Percentiles rank a stretch among this genome's conserved stretches.
These are phyloP conservation scores for Leptarthrus brevirostris DNA, from an alignment of 2,888 invertebrate genomes.

Conservation along the genomic window DNA sequence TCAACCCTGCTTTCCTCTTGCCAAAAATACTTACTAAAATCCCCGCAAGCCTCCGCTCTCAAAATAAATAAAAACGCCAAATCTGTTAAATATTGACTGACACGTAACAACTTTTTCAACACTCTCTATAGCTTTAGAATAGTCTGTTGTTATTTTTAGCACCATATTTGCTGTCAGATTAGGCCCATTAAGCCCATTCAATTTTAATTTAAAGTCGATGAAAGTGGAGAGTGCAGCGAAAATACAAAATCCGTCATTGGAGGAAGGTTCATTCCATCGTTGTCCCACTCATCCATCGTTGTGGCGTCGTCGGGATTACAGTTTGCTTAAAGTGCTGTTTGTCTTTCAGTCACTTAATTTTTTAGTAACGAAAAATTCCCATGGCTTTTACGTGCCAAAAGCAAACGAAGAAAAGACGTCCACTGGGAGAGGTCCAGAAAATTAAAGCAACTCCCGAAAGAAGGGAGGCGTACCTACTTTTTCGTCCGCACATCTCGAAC, in stretches of 20 bases:
- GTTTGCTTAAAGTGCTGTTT: too few species aligned
- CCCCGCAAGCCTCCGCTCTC: too few species aligned
- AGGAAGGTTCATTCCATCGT: background rate
- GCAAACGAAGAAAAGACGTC: conserved; percentile 19
- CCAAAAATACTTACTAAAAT: too few species aligned
- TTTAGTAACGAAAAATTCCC: conserved; percentile 12
- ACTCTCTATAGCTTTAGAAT: too few species aligned
- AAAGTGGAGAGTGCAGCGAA: conserved; percentile 22
- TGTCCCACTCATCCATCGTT: too few species aligned
- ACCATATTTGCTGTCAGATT: conserved; percentile 18
- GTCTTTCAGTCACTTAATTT: conserved; percentile 34
- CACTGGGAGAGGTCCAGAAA: conserved; percentile 5
- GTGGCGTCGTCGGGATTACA: too few species aligned
- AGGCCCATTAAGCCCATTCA: conserved; percentile 28
- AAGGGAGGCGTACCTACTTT: conserved; percentile 15
- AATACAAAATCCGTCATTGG: conserved; percentile 1
- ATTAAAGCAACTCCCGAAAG: background rate
- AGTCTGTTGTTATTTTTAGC: too few species aligned
- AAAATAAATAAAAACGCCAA: too few species aligned
- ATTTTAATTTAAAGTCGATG: conserved; percentile 35
- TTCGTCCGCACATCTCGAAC: conserved; percentile 18
- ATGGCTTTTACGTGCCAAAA: conserved; percentile 20
- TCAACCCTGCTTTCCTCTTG: too few species aligned
- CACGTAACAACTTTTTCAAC: too few species aligned
- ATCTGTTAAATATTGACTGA: too few species aligned